Percentiles rank a stretch among this genome's conserved stretches.
Conservation (phyloP, 2,113 vertebrate genomes). For the Plecotus auritus region DNA sequence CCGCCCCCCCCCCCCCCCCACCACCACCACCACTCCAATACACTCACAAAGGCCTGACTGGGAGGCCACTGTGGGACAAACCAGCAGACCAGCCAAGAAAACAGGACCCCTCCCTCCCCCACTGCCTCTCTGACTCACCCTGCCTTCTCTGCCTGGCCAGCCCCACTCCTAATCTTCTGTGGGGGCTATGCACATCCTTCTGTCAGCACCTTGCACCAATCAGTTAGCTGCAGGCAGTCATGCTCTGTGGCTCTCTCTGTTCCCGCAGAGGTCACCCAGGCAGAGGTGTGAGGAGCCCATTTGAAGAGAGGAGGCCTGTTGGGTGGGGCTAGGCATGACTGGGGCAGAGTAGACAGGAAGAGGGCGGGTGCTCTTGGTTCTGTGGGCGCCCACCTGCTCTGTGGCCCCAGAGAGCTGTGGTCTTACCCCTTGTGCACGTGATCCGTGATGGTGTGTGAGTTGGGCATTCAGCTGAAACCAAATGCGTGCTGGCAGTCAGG, state of each 20-base stretch:
- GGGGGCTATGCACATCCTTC: constrained; percentile 72
- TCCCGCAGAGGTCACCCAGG: constrained; percentile 77
- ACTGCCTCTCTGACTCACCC: not conserved
- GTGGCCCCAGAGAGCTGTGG: not conserved
- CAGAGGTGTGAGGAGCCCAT: not conserved
- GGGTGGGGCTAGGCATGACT: not conserved
- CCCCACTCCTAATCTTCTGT: constrained; percentile 59
- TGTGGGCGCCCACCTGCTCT: not conserved
- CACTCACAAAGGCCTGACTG: not conserved
- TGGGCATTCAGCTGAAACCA: not conserved
- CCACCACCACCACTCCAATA: not conserved
- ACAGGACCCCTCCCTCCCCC: not conserved
- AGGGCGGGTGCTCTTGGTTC: not conserved
- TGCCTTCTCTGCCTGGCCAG: not conserved
- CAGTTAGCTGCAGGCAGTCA: constrained; percentile 77
- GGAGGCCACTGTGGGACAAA: not conserved
- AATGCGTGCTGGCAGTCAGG: not conserved
- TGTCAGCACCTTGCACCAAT: constrained; percentile 76
- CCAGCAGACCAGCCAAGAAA: not conserved
- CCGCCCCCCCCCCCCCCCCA: no score
- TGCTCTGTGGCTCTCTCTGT: constrained; percentile 62
- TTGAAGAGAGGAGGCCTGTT: not conserved
- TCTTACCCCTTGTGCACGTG: not conserved
- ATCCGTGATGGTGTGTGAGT: not conserved
- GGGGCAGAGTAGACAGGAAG: not conserved